These are phyloP conservation scores for Mythimna vitellina DNA, from an alignment of 2,888 invertebrate genomes.

Conservation along the genomic window DNA sequence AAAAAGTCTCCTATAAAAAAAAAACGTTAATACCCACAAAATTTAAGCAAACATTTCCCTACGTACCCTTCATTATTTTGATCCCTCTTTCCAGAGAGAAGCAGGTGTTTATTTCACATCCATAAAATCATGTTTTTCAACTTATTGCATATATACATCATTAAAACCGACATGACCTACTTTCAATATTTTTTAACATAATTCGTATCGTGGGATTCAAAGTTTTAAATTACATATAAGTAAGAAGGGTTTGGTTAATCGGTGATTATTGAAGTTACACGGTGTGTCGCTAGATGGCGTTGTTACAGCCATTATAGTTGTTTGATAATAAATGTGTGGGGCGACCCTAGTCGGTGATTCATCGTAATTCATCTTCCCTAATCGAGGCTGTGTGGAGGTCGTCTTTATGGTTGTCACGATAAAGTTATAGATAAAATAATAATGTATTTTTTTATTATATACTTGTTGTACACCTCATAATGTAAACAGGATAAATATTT, in stretches of 20 bases:
- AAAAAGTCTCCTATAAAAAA: constrained; percentile 19
- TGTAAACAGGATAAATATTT: too few species aligned
- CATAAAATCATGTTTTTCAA: constrained; percentile 47
- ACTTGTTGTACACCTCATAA: too few species aligned
- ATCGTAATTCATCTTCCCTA: constrained; percentile 79
- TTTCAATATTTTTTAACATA: constrained; percentile 46
- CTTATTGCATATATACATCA: constrained; percentile 45
- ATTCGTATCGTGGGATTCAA: constrained; percentile 38
- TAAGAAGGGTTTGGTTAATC: constrained; percentile 46
- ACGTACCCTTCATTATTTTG: constrained; percentile 33
- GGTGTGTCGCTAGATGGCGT: constrained; percentile 40
- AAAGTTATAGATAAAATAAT: constrained; percentile 1
- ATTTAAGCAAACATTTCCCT: constrained; percentile 22
- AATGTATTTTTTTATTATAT: too few species aligned
- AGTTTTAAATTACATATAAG: constrained; percentile 35
- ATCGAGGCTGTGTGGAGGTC: constrained; percentile 63
- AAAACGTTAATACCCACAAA: constrained; percentile 18
- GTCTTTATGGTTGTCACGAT: constrained; percentile 54
- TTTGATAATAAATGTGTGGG: constrained; percentile 63
- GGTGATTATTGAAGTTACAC: constrained; percentile 39
- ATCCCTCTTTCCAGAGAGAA: constrained; percentile 18
- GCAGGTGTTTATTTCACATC: constrained; percentile 42
- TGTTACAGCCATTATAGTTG: constrained; percentile 48
- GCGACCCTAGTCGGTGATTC: constrained; percentile 71
- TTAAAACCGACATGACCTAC: constrained; percentile 48